Conservation (phyloP, 2,113 vertebrate genomes). For the Rhynchopsitta pachyrhyncha region DNA sequence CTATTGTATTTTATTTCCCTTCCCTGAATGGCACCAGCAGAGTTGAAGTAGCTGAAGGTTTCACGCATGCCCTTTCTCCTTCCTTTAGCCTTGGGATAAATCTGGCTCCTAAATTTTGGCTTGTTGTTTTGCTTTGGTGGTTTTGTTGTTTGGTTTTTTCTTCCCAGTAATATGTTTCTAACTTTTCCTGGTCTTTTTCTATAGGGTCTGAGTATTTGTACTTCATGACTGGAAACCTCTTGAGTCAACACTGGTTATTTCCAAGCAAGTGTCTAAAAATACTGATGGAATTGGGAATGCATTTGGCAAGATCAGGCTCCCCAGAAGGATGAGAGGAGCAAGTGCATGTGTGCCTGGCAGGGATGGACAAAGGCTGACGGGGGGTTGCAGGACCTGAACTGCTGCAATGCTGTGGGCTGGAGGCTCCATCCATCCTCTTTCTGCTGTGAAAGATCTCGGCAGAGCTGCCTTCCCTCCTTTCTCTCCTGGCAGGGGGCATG, state of each 20-base stretch:
- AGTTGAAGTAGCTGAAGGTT: background rate
- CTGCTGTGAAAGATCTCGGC: background rate
- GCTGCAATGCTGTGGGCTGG: accelerated
- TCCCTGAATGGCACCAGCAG: background rate
- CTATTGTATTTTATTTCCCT: constrained; percentile 44
- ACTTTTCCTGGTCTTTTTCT: background rate
- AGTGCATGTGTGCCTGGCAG: background rate
- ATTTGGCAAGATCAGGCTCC: background rate
- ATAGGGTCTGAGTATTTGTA: background rate
- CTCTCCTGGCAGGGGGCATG: background rate
- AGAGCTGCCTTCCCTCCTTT: background rate
- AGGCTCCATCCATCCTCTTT: background rate
- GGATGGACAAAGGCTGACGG: accelerated
- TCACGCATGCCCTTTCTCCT: background rate
- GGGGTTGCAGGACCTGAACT: background rate
- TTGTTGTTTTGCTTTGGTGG: background rate
- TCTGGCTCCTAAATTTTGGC: background rate
- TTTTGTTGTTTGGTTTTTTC: background rate
- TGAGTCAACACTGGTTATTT: background rate
- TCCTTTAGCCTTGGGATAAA: background rate
- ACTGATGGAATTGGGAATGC: background rate
- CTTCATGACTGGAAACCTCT: constrained; percentile 6
- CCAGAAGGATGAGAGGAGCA: background rate
- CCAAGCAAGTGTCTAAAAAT: constrained; percentile 14
- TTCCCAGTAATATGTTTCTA: background rate